phyloP scores from a whole-genome alignment of 1,140 invertebrate genomes.

The Brachionus plicatilis region DNA sequence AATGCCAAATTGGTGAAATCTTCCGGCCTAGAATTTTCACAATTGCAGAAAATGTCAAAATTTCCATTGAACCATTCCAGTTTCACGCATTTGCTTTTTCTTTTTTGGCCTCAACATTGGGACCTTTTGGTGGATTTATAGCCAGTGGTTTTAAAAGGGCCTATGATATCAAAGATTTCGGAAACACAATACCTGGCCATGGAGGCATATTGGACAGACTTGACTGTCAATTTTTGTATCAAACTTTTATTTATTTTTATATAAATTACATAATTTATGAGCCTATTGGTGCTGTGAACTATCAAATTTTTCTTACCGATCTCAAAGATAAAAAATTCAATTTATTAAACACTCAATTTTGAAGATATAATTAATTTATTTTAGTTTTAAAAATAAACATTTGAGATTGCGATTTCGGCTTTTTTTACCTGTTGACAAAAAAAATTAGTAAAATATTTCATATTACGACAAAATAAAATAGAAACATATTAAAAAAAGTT shows the following conservation, averaged over 20 bases:
- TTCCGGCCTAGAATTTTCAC: background rate
- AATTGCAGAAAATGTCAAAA: background rate
- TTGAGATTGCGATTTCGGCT: too few species aligned
- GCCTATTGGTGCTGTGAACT: constrained; percentile 54
- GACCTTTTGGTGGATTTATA: constrained; percentile 98
- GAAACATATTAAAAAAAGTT: too few species aligned
- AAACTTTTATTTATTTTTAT: constrained; percentile 96
- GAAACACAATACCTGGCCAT: constrained; percentile 84
- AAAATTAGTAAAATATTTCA: too few species aligned
- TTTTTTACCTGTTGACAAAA: too few species aligned
- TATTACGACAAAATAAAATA: too few species aligned
- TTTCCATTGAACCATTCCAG: constrained; percentile 78
- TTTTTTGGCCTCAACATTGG: constrained; percentile 92
- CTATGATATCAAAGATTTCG: constrained; percentile 96
- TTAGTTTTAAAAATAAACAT: too few species aligned
- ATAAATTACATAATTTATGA: constrained; percentile 63
- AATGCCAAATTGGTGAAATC: background rate
- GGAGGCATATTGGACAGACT: constrained; percentile 98
- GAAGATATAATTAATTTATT: too few species aligned
- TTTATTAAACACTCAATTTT: background rate
- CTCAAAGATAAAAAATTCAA: background rate
- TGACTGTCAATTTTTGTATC: constrained; percentile 98
- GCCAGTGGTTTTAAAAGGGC: constrained; percentile 97
- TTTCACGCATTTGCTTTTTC: constrained; percentile 81
- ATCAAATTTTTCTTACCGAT: background rate